Conservation (phyloP, 2,888 invertebrate species). For the Heliconius charithonia region DNA sequence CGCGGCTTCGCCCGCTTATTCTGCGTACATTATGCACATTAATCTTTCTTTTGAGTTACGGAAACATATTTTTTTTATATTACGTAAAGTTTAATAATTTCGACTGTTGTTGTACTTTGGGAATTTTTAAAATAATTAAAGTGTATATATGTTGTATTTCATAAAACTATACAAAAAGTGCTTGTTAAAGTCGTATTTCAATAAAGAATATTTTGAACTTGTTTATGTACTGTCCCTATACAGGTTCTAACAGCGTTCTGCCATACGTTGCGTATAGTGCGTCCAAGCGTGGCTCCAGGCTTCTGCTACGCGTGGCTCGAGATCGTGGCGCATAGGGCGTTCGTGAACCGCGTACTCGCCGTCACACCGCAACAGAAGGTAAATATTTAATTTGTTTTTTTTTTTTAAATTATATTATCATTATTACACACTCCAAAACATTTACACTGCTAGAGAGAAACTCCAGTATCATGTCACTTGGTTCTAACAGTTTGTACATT, state of each 20-base stretch:
- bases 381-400: slow-evolving; percentile 18
- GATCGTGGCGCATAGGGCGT: slow-evolving; percentile 97
- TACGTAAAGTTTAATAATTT: too few species aligned
- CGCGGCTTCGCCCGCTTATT: neutral
- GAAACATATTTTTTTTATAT: too few species aligned
- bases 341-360: slow-evolving; percentile 96
- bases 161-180: neutral
- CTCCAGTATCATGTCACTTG: neutral
- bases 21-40: neutral
- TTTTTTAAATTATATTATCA: neutral
- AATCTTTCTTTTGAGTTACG: neutral
- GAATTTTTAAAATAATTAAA: too few species aligned
- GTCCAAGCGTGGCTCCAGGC: slow-evolving; percentile 96
- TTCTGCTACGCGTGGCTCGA: slow-evolving; percentile 99
- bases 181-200: neutral
- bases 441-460: neutral
- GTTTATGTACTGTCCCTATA: neutral
- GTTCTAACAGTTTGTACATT: neutral
- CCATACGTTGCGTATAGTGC: slow-evolving; percentile 95
- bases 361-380: slow-evolving; percentile 95
- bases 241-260: slow-evolving; percentile 96
- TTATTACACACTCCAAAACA: neutral
- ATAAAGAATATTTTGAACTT: neutral
- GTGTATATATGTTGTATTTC: too few species aligned
- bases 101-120: too few species aligned